A percentile compares a stretch with the other conserved stretches of the same genome.
Conservation (phyloP, 2,888 invertebrate genomes). For the Synergus japonicus region DNA sequence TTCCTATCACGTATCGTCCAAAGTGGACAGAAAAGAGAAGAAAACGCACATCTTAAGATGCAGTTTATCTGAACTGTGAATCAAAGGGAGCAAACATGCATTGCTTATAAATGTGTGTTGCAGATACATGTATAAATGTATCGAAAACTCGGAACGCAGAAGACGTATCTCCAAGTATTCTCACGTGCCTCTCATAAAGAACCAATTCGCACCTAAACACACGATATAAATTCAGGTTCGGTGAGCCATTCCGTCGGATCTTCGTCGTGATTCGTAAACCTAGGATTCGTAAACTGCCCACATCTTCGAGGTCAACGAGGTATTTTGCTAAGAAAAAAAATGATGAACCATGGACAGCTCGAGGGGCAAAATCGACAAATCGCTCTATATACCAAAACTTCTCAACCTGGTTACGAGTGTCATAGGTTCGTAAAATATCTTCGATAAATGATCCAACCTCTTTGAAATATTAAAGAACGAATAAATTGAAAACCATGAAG, state of each 20-base stretch:
- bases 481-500: neutral
- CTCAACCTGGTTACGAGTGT: neutral
- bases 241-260: conserved; percentile 66
- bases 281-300: conserved; percentile 42
- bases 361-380: conserved; percentile 2
- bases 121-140: conserved; percentile 44
- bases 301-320: conserved; percentile 48
- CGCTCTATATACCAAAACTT: neutral
- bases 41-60: conserved; percentile 27
- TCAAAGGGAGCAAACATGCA: conserved; percentile 51
- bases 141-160: conserved; percentile 51
- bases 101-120: conserved; percentile 50
- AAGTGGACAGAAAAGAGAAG: neutral
- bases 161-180: conserved; percentile 65
- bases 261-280: conserved; percentile 61
- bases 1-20: neutral
- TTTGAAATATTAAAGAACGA: neutral
- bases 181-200: conserved; percentile 76
- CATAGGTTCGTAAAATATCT: neutral
- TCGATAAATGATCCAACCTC: neutral
- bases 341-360: conserved; percentile 37
- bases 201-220: conserved; percentile 76
- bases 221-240: conserved; percentile 77
- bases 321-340: conserved; percentile 42
- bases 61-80: conserved; percentile 43